Conservation (phyloP, 2,888 invertebrate genomes). For the Penaeus monodon region DNA sequence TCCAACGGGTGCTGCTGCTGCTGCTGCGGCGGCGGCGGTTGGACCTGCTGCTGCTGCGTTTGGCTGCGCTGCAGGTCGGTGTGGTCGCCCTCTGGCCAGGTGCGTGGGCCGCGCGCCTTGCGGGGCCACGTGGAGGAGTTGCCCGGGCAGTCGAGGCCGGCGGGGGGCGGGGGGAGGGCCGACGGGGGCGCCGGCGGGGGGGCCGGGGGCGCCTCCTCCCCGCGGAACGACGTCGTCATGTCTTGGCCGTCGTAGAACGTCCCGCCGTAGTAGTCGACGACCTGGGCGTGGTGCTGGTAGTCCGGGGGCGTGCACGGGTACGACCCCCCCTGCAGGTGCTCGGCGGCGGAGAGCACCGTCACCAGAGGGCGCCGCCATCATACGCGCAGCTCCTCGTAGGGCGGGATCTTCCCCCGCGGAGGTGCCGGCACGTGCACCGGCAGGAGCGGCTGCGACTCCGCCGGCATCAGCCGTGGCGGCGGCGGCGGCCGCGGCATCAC, state of each 20-base stretch:
- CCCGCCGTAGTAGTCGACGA: conserved; percentile 64
- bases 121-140: conserved; percentile 63
- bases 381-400: conserved; percentile 61
- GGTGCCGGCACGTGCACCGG: conserved; percentile 58
- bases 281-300: conserved; percentile 43
- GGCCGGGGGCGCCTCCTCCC: not conserved
- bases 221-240: conserved; percentile 51
- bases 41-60: not conserved
- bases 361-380: conserved; percentile 65
- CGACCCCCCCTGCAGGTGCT: conserved; percentile 25
- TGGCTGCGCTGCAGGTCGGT: conserved; percentile 6
- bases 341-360: conserved; percentile 55
- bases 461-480: conserved; percentile 42
- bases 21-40: not conserved
- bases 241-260: conserved; percentile 48
- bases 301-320: conserved; percentile 21
- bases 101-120: conserved; percentile 49
- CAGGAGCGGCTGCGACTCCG: conserved; percentile 59
- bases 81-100: conserved; percentile 59
- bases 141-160: conserved; percentile 3
- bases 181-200: not conserved
- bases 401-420: conserved; percentile 58
- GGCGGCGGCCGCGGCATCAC: conserved; percentile 53
- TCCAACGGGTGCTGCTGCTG: not conserved
- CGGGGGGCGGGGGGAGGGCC: conserved; percentile 3